Conservation (phyloP, 2,113 vertebrate species). For the Pluvialis apricaria region DNA sequence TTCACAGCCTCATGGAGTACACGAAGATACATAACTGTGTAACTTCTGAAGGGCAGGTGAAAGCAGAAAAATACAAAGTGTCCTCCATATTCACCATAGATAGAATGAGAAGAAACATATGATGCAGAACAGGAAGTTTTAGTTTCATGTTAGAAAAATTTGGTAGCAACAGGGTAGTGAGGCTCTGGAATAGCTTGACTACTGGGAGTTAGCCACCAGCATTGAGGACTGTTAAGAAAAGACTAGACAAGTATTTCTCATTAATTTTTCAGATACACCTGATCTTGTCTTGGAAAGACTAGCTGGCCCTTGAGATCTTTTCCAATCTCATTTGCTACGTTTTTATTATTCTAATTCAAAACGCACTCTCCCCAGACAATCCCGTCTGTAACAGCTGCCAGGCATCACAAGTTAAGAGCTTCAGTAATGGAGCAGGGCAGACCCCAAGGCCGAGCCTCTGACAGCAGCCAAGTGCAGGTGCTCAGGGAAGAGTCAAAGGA, state of each 20-base stretch:
- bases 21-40: neutral
- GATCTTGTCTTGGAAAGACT: neutral
- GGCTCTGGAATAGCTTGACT: neutral
- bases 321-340: neutral
- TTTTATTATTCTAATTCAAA: slow-evolving; percentile 24
- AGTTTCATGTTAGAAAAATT: neutral
- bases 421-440: neutral
- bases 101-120: neutral
- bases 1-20: neutral
- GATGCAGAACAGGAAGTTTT: neutral
- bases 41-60: neutral
- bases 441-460: neutral
- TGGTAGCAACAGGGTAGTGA: neutral
- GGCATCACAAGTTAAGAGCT: neutral
- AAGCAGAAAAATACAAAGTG: neutral
- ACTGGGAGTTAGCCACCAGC: neutral
- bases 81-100: neutral
- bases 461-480: neutral
- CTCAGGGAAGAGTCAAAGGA: neutral
- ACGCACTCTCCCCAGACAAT: neutral
- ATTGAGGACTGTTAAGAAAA: neutral
- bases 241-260: neutral
- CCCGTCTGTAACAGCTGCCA: neutral
- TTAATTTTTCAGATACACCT: neutral
- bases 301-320: neutral